These are phyloP conservation scores for Leptinotarsa lineolata DNA, from an alignment of 1,140 invertebrate genomes.

Conservation along the genomic window DNA sequence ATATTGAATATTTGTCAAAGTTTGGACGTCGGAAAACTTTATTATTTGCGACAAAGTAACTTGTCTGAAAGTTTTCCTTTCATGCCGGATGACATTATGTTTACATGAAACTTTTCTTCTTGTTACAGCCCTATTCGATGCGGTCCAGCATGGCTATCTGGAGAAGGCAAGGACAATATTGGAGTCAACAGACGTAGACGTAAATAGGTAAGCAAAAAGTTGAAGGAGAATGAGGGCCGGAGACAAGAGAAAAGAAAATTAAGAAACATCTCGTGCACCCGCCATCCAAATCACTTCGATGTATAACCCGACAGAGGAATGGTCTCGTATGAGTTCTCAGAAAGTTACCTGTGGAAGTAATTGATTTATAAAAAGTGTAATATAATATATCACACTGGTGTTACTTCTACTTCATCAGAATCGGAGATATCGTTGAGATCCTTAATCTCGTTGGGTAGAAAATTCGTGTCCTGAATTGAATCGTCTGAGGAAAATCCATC, in stretches of 20 bases:
- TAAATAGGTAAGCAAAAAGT: slow-evolving; percentile 77
- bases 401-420: too few relatives aligned
- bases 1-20: not conserved
- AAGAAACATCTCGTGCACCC: not conserved
- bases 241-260: not conserved
- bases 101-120: slow-evolving; percentile 3
- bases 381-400: too few relatives aligned
- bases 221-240: not conserved
- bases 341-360: not conserved
- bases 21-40: not conserved
- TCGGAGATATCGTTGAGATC: too few relatives aligned
- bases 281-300: not conserved
- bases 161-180: slow-evolving; percentile 88
- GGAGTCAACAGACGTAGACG: slow-evolving; percentile 86
- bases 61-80: not conserved
- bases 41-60: slow-evolving; percentile 3
- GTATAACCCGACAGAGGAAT: not conserved
- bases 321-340: not conserved
- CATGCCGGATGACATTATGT: not conserved
- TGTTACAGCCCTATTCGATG: slow-evolving; percentile 79
- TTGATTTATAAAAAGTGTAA: too few relatives aligned
- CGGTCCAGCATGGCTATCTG: slow-evolving; percentile 90
- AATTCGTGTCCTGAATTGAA: too few relatives aligned
- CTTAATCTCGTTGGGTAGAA: too few relatives aligned
- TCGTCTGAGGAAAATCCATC: too few relatives aligned